phyloP scores from a whole-genome alignment of 30 jellyfish, hydroid and myxozoan genomes.

The Chrysaora quinquecirrha region DNA sequence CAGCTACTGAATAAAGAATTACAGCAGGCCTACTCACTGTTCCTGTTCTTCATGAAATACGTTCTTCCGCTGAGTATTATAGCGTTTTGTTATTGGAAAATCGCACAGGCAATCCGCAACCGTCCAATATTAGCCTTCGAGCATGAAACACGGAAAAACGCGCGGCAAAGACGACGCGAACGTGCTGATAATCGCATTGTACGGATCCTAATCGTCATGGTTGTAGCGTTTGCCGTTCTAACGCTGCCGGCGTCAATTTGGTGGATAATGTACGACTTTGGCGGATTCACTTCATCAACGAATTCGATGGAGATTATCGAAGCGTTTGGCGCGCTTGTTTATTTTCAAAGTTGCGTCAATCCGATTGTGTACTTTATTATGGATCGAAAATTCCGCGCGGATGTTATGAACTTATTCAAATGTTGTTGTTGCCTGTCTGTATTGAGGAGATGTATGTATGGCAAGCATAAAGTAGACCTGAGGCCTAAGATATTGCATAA shows the following conservation, averaged over 20 bases:
- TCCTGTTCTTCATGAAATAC: conserved; percentile 50
- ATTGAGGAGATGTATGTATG: too few species aligned
- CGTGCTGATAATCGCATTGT: conserved; percentile 50
- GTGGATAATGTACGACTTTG: conserved; percentile 70
- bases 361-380: conserved; percentile 54
- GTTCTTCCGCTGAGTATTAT: conserved; percentile 48
- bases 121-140: conserved; percentile 25
- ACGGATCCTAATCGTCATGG: conserved; percentile 45
- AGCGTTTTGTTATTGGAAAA: conserved; percentile 44
- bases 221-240: conserved; percentile 63
- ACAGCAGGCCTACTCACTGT: conserved; percentile 16
- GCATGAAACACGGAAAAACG: background rate
- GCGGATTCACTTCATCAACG: conserved; percentile 5
- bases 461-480: background rate
- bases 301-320: conserved; percentile 43
- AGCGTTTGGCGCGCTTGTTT: conserved; percentile 64
- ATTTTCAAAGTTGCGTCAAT: conserved; percentile 66
- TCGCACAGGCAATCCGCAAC: conserved; percentile 23
- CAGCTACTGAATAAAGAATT: background rate
- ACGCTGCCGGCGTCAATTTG: conserved; percentile 78
- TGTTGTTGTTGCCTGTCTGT: background rate
- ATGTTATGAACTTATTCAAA: background rate
- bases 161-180: conserved; percentile 34
- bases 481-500: too few species aligned
- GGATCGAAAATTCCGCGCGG: conserved; percentile 65